These are phyloP conservation scores for Gulo gulo DNA, from an alignment of 2,113 vertebrate species.

Conservation along the genomic window DNA sequence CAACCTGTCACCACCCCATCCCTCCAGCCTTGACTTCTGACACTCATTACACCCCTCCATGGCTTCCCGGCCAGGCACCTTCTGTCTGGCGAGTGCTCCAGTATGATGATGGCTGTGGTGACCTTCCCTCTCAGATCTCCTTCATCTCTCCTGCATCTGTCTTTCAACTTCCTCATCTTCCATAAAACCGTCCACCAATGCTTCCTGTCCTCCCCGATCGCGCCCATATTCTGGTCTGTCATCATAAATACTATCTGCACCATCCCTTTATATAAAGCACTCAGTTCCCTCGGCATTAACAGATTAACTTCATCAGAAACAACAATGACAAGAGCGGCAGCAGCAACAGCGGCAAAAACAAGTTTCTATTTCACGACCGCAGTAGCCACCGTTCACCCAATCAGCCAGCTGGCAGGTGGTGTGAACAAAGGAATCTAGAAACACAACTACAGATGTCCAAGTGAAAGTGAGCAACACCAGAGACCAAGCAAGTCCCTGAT, in stretches of 20 bases:
- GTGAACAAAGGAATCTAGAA: no score
- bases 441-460: neutral
- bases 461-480: neutral
- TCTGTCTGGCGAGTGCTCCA: fast-evolving
- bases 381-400: neutral
- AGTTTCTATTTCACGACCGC: neutral
- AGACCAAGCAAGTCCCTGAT: fast-evolving
- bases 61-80: neutral
- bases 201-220: neutral
- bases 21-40: neutral
- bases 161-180: neutral
- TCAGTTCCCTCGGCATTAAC: fast-evolving
- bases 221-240: neutral
- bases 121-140: neutral
- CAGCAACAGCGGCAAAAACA: no score
- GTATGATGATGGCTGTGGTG: fast-evolving
- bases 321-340: no score
- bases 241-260: neutral
- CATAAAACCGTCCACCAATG: no score
- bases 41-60: fast-evolving
- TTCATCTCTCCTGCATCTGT: neutral
- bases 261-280: fast-evolving
- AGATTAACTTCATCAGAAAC: neutral
- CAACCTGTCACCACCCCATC: no score
- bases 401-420: neutral